Conservation (phyloP, 2,113 vertebrate genomes). For the Megaceryle torquata region DNA sequence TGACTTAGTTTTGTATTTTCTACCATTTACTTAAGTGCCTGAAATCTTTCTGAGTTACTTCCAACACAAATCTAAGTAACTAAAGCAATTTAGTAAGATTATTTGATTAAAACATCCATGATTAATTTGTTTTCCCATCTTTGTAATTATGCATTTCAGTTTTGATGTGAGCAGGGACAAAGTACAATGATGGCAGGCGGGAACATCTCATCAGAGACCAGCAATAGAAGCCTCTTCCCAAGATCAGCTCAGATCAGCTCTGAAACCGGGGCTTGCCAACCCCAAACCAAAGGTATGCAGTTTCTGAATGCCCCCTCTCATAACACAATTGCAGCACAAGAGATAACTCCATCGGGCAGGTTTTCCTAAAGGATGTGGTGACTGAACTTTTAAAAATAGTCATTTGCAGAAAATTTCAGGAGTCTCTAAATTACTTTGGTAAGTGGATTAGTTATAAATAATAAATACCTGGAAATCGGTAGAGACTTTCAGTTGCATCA, state of each 20-base stretch:
- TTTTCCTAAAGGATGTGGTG: constrained; percentile 2
- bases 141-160: background rate
- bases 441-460: constrained; percentile 40
- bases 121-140: background rate
- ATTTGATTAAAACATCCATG: background rate
- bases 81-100: background rate
- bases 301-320: background rate
- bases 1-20: background rate
- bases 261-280: background rate
- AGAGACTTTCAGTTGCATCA: constrained; percentile 27
- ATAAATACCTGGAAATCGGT: background rate
- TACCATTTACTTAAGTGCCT: background rate
- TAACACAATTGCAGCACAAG: background rate
- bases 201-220: background rate
- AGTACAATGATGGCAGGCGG: background rate
- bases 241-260: background rate
- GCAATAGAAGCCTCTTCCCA: background rate
- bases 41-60: background rate
- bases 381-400: constrained; percentile 25
- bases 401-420: background rate
- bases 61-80: background rate
- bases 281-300: background rate
- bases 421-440: background rate
- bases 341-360: background rate
- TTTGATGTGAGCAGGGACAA: background rate